Percentiles rank a stretch among this genome's conserved stretches.
Conservation (phyloP, 2,797 vertebrate species). For the Anguilla obscura region DNA sequence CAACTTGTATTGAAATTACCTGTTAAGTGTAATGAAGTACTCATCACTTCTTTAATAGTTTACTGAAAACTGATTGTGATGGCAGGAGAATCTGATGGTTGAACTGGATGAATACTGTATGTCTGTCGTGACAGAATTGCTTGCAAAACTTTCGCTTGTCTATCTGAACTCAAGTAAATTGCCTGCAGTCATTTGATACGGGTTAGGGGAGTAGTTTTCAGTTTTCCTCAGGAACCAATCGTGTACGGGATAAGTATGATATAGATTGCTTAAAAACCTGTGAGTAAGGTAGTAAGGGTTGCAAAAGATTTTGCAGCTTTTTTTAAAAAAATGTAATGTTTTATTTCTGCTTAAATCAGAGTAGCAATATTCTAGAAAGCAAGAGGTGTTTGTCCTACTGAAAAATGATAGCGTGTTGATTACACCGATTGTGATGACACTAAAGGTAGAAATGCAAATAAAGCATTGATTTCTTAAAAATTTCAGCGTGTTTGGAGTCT, state of each 20-base stretch:
- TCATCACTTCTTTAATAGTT: slow-evolving; percentile 21
- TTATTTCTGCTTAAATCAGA: slow-evolving; percentile 34
- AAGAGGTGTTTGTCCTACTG: slow-evolving; percentile 35
- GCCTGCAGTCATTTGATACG: slow-evolving; percentile 33
- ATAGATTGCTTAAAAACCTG: slow-evolving; percentile 26
- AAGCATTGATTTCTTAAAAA: slow-evolving; percentile 52
- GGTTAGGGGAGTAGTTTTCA: slow-evolving; percentile 35
- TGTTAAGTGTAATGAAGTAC: slow-evolving; percentile 9
- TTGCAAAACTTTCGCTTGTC: background rate
- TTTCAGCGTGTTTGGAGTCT: background rate
- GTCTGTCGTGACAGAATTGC: slow-evolving; percentile 7
- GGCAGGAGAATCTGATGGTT: background rate
- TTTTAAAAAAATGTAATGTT: slow-evolving; percentile 33
- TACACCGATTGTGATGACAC: slow-evolving; percentile 40
- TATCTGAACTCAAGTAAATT: slow-evolving; percentile 23
- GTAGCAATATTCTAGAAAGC: slow-evolving; percentile 35
- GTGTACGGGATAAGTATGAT: slow-evolving; percentile 22
- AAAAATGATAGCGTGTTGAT: slow-evolving; percentile 34
- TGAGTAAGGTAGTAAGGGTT: background rate
- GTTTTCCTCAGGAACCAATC: slow-evolving; percentile 37
- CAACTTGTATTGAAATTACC: slow-evolving; percentile 32
- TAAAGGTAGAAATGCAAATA: slow-evolving; percentile 52
- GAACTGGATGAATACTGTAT: slow-evolving; percentile 13
- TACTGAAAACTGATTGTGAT: slow-evolving; percentile 10
- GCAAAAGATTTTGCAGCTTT: slow-evolving; percentile 35